Conservation (phyloP, 2,797 vertebrate species). For the Dallia pectoralis region DNA sequence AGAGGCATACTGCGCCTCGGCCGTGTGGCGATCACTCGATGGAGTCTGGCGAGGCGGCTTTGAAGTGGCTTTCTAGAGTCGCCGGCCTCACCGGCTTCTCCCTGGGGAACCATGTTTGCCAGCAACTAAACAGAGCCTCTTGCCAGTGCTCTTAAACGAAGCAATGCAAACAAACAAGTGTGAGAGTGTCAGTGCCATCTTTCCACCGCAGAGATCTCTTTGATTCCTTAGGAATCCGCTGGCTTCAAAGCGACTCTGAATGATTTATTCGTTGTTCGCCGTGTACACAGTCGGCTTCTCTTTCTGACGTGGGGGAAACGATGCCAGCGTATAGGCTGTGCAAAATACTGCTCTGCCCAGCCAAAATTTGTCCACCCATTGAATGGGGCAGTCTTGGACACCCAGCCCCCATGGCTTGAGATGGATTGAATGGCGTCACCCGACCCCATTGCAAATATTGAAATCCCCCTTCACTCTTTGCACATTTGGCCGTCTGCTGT, state of each 20-base stretch:
- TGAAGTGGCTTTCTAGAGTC: slow-evolving; percentile 51
- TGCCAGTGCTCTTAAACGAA: not conserved
- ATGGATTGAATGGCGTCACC: not conserved
- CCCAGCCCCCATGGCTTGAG: not conserved
- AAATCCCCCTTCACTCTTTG: slow-evolving; percentile 1
- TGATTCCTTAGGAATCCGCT: not conserved
- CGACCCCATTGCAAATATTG: not conserved
- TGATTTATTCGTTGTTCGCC: slow-evolving; percentile 3
- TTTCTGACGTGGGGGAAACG: not conserved
- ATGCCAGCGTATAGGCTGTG: not conserved
- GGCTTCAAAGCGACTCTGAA: not conserved
- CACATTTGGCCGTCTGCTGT: not conserved
- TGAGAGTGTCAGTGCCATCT: not conserved
- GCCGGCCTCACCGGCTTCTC: not conserved
- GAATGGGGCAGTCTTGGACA: not conserved
- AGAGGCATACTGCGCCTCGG: slow-evolving; percentile 51
- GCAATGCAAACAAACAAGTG: slow-evolving; percentile 4
- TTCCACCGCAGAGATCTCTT: not conserved
- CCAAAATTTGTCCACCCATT: not conserved
- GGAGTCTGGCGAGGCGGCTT: slow-evolving; percentile 58
- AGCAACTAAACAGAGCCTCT: not conserved
- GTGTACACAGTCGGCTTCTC: not conserved
- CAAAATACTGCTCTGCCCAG: not conserved
- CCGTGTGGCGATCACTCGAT: slow-evolving; percentile 58
- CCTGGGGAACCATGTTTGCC: not conserved